Percentiles rank a stretch among this genome's conserved stretches.
Evolutionary conservation across 1,140 invertebrate genomes (phyloP).

Genomic region (Periplaneta americana): DNA sequence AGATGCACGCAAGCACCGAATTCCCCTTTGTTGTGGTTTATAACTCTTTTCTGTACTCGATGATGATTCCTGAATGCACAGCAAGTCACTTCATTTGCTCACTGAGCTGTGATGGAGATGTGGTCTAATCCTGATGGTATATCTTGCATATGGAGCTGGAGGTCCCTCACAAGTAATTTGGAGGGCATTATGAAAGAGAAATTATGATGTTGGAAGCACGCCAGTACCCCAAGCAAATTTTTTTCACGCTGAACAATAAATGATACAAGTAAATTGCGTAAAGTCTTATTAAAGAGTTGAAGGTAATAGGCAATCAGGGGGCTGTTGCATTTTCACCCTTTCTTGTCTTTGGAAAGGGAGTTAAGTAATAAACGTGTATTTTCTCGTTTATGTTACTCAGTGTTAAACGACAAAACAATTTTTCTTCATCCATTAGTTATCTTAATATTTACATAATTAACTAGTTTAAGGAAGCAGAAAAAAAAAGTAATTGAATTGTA

Average conservation of each 20-base stretch:
- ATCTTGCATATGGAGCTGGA: not conserved
- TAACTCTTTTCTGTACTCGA: too few relatives aligned
- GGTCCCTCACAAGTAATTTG: not conserved
- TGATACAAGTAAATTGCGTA: not conserved
- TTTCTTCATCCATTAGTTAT: slow-evolving; percentile 5
- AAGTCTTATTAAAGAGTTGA: not conserved
- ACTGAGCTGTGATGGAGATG: too few relatives aligned
- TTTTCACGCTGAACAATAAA: not conserved
- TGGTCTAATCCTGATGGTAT: not conserved
- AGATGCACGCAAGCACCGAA: too few relatives aligned
- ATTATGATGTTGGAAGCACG: not conserved
- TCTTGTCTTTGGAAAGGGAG: not conserved
- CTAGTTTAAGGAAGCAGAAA: slow-evolving; percentile 4
- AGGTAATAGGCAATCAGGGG: slow-evolving; percentile 14
- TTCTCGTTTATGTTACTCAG: not conserved
- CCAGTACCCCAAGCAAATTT: slow-evolving; percentile 12
- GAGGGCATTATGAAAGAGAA: not conserved
- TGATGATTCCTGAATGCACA: too few relatives aligned
- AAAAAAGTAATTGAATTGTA: not conserved
- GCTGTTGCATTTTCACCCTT: slow-evolving; percentile 13
- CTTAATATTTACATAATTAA: slow-evolving; percentile 2
- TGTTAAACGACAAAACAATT: not conserved
- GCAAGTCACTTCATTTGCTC: too few relatives aligned
- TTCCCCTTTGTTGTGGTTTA: too few relatives aligned
- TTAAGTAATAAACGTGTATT: not conserved